phyloP scores from a whole-genome alignment of 2,888 invertebrate species.

The Oscheius sp. region DNA sequence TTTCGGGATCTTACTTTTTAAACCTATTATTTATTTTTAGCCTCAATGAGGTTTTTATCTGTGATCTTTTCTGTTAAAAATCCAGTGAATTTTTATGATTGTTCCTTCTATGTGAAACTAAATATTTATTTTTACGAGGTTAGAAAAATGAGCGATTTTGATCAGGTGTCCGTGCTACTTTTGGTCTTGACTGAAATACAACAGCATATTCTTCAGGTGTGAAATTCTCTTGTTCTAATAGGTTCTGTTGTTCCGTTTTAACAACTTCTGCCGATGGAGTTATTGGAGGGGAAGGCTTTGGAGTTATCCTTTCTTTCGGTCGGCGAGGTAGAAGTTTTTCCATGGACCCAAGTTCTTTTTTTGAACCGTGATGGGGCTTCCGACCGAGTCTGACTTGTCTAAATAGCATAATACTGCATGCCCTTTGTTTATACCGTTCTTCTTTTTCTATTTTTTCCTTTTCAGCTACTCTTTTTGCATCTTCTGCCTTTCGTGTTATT shows the following conservation, averaged over 20 bases:
- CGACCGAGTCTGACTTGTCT: constrained; percentile 28
- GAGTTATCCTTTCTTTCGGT: neutral
- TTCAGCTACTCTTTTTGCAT: constrained; percentile 36
- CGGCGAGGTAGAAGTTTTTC: constrained; percentile 4
- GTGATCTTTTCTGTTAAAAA: neutral
- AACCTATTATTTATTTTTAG: neutral
- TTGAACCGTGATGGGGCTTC: constrained; percentile 31
- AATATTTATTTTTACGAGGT: constrained; percentile 13
- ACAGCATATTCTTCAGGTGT: constrained; percentile 61
- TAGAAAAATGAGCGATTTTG: constrained; percentile 46
- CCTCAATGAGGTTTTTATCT: constrained; percentile 16
- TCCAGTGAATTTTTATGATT: neutral
- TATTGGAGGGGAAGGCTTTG: constrained; percentile 3
- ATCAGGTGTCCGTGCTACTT: constrained; percentile 67
- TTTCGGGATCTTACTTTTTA: constrained; percentile 6
- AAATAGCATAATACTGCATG: neutral
- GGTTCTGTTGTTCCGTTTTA: too few species aligned
- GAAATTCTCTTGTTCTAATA: constrained; percentile 10
- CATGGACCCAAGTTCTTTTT: constrained; percentile 15
- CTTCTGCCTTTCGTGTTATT: constrained; percentile 20
- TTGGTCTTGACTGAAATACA: constrained; percentile 67
- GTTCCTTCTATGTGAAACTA: neutral
- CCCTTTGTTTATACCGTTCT: constrained; percentile 12
- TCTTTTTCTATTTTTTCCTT: constrained; percentile 42
- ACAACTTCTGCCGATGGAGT: neutral